These are phyloP conservation scores for Aelia acuminata DNA, from an alignment of 2,888 invertebrate genomes.

Conservation along the genomic window DNA sequence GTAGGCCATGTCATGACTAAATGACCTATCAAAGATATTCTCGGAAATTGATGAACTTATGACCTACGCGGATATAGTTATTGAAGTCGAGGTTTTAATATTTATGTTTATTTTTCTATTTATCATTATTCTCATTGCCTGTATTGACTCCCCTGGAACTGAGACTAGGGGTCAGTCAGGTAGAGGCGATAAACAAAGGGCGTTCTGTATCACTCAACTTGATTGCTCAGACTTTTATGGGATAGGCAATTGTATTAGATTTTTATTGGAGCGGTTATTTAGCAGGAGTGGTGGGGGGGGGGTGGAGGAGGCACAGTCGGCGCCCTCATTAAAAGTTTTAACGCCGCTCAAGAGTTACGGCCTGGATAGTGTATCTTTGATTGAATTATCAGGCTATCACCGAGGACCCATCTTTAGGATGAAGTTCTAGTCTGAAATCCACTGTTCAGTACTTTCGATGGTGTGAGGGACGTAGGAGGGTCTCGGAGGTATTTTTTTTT, in stretches of 20 bases:
- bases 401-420: not conserved
- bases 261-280: constrained; percentile 28
- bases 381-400: not conserved
- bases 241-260: constrained; percentile 22
- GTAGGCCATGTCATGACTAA: no score
- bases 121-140: not conserved
- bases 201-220: constrained; percentile 17
- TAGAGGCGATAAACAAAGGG: constrained; percentile 22
- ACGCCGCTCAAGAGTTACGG: not conserved
- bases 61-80: no score
- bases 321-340: constrained; percentile 44
- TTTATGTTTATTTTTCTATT: not conserved
- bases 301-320: not conserved
- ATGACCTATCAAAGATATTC: no score
- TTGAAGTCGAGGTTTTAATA: no score
- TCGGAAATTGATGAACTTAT: no score
- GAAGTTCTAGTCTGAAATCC: not conserved
- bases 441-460: no score
- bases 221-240: constrained; percentile 30
- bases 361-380: not conserved
- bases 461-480: no score
- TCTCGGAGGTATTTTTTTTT: no score
- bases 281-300: constrained; percentile 22
- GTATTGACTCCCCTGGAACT: not conserved
- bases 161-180: not conserved